Evolutionary conservation across 2,888 invertebrate species (phyloP).

Genomic region (Rutpela maculata): DNA sequence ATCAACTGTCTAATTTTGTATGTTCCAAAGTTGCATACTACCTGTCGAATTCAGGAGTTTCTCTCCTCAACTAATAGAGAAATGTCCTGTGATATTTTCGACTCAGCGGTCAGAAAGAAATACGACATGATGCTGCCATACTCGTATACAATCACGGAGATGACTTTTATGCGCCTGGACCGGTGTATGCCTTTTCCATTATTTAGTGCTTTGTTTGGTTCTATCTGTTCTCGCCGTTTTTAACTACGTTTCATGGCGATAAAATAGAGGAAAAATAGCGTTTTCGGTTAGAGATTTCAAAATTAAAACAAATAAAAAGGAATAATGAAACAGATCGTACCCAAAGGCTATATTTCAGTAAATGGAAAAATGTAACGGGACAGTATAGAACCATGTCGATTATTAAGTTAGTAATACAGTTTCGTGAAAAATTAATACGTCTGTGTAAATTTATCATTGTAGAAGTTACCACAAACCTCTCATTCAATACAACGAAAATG

Average conservation of each 20-base stretch:
- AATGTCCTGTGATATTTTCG: not conserved
- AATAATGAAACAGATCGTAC: not conserved
- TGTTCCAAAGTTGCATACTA: no score
- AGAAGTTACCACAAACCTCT: no score
- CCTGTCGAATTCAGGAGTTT: no score
- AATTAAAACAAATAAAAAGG: not conserved
- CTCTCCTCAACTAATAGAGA: no score
- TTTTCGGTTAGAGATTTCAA: not conserved
- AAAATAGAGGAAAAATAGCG: not conserved
- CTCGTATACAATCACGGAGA: conserved; percentile 1
- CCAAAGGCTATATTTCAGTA: not conserved
- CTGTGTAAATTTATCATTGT: no score
- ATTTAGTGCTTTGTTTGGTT: not conserved
- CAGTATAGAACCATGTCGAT: not conserved
- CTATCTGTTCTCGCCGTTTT: not conserved
- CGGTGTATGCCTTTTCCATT: not conserved
- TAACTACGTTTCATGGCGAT: not conserved
- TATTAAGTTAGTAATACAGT: no score
- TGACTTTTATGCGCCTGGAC: not conserved
- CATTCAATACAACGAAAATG: no score
- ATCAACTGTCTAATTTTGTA: no score
- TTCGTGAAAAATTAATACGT: no score
- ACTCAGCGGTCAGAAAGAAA: conserved; percentile 3
- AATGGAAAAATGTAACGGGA: not conserved
- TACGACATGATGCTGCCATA: not conserved